Conservation (phyloP, 1,140 invertebrate genomes). For the Camponotus pennsylvanicus region DNA sequence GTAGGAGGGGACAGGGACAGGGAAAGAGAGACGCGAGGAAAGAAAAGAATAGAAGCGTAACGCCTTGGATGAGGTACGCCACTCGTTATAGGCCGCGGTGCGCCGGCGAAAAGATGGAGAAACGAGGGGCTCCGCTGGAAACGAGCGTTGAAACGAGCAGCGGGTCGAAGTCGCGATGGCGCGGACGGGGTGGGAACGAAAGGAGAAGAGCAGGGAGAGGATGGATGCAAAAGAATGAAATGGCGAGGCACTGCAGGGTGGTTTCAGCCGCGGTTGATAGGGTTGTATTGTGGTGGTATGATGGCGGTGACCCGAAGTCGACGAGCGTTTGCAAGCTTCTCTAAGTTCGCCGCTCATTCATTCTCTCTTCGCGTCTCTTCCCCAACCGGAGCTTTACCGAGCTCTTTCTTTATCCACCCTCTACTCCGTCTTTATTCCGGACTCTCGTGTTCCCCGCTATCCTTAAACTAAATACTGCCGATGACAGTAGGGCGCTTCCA, state of each 20-base stretch:
- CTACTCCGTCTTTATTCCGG: constrained; percentile 71
- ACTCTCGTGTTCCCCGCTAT: constrained; percentile 26
- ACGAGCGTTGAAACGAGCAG: constrained; percentile 78
- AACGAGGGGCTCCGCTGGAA: constrained; percentile 63
- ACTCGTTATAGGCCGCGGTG: constrained; percentile 72
- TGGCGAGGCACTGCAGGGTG: constrained; percentile 29
- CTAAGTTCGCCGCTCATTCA: constrained; percentile 61
- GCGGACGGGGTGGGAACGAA: background rate
- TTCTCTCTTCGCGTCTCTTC: background rate
- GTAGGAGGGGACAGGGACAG: background rate
- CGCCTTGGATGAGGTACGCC: constrained; percentile 66
- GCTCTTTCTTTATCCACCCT: constrained; percentile 53
- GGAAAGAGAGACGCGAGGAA: background rate
- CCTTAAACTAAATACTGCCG: constrained; percentile 80
- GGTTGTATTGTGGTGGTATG: constrained; percentile 80
- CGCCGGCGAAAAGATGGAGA: constrained; percentile 64
- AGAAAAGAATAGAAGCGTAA: constrained; percentile 67
- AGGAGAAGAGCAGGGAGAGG: background rate
- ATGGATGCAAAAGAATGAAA: constrained; percentile 52
- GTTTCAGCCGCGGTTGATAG: constrained; percentile 70
- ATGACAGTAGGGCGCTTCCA: constrained; percentile 75
- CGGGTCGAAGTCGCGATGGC: constrained; percentile 65
- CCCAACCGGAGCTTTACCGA: background rate
- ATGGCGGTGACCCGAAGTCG: constrained; percentile 80
- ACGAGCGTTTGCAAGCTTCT: constrained; percentile 77